Evolutionary conservation across 1,140 invertebrate species (phyloP).

Genomic region (Drosophila kepulauana): DNA sequence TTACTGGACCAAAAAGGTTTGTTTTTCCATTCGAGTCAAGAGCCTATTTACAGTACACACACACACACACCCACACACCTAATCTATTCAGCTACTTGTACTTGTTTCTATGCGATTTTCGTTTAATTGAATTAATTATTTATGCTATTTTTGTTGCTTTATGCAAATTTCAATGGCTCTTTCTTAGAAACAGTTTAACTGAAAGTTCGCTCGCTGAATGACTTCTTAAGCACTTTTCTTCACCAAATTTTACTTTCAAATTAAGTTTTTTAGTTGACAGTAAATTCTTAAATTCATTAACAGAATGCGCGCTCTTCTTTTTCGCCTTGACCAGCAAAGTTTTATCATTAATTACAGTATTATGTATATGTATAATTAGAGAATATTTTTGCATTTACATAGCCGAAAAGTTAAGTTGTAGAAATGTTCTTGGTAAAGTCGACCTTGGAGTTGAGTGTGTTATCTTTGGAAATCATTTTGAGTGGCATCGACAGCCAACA

Average conservation of each 20-base stretch:
- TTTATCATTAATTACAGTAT: slow-evolving; percentile 23
- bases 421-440: too few relatives aligned
- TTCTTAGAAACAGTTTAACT: slow-evolving; percentile 9
- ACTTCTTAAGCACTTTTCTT: slow-evolving; percentile 40
- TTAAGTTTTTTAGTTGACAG: slow-evolving; percentile 54
- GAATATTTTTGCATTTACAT: too few relatives aligned
- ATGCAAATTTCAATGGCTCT: slow-evolving; percentile 61
- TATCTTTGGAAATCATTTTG: too few relatives aligned
- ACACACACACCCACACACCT: background rate
- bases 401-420: too few relatives aligned
- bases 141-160: slow-evolving; percentile 54
- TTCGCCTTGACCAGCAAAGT: slow-evolving; percentile 10
- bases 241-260: slow-evolving; percentile 53
- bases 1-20: slow-evolving; percentile 88
- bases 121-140: slow-evolving; percentile 70
- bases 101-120: slow-evolving; percentile 44
- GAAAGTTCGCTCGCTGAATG: slow-evolving; percentile 6
- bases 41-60: background rate
- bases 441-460: too few relatives aligned
- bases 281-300: slow-evolving; percentile 17
- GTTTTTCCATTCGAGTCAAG: slow-evolving; percentile 44
- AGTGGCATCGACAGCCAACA: too few relatives aligned
- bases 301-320: background rate
- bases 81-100: background rate
- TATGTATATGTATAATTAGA: background rate